phyloP scores from a whole-genome alignment of 2,113 vertebrate species.

The Arizona elegans region DNA sequence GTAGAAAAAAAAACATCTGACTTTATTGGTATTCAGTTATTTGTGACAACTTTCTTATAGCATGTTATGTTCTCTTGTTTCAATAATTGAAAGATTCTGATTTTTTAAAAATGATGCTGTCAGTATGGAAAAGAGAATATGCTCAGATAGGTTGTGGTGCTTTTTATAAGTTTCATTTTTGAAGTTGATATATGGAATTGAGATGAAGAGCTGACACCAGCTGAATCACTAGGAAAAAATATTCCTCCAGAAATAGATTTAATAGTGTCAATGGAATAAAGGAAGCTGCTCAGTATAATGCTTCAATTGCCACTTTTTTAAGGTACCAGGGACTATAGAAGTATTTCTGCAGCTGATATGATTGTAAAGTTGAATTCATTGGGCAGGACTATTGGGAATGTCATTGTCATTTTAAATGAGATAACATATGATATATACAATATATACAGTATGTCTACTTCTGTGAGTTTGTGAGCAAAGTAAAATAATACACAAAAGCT shows the following conservation, averaged over 20 bases:
- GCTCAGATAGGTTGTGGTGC: background rate
- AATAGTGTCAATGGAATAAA: background rate
- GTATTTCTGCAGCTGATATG: background rate
- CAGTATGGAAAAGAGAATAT: fast-evolving
- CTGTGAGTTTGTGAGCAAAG: background rate
- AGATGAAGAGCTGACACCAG: background rate
- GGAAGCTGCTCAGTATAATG: background rate
- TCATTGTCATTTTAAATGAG: background rate
- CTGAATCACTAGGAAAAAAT: background rate
- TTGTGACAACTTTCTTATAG: background rate
- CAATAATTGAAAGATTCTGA: background rate
- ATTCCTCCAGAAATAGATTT: background rate
- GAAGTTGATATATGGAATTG: background rate
- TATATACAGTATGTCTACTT: background rate
- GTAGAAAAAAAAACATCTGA: background rate
- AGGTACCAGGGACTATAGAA: background rate
- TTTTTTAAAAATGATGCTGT: background rate
- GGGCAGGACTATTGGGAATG: background rate
- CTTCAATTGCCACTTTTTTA: background rate
- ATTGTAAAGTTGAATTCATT: background rate
- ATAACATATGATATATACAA: background rate
- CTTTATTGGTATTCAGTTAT: background rate
- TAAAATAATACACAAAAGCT: background rate
- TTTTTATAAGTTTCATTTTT: background rate
- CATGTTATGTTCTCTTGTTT: background rate